Conservation (phyloP, 2,888 invertebrate genomes). For the Synanthedon andrenaeformis region DNA sequence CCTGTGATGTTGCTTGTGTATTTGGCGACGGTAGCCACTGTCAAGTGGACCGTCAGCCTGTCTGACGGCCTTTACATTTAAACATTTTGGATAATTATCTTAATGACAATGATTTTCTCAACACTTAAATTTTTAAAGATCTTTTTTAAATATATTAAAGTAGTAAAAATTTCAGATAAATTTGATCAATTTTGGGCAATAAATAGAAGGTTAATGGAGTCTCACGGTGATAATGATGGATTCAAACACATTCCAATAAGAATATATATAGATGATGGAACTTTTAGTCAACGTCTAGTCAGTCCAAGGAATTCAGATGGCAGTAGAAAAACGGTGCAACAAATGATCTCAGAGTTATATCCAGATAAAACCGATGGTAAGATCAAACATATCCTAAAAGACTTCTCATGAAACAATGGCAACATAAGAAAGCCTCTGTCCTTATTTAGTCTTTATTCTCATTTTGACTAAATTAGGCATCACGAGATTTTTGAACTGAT, state of each 20-base stretch:
- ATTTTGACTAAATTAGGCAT: too few relatives aligned
- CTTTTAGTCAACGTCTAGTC: slow-evolving; percentile 80
- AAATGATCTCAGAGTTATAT: slow-evolving; percentile 78
- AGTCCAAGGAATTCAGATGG: slow-evolving; percentile 82
- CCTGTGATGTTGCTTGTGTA: too few relatives aligned
- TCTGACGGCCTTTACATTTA: too few relatives aligned
- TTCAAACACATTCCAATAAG: slow-evolving; percentile 93
- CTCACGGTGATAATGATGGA: slow-evolving; percentile 79
- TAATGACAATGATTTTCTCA: too few relatives aligned
- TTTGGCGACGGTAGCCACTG: too few relatives aligned
- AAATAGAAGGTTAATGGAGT: slow-evolving; percentile 95
- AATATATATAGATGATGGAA: slow-evolving; percentile 80
- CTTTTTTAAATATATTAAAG: too few relatives aligned
- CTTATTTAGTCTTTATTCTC: background rate
- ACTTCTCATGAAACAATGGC: background rate
- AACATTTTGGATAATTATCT: too few relatives aligned
- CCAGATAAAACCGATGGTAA: slow-evolving; percentile 65
- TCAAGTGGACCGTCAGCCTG: too few relatives aligned
- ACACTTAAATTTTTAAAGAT: too few relatives aligned
- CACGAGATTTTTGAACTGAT: too few relatives aligned
- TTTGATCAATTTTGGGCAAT: slow-evolving; percentile 99
- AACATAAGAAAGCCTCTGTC: background rate
- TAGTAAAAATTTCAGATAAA: slow-evolving; percentile 75
- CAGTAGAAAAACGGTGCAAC: slow-evolving; percentile 76
- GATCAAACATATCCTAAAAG: slow-evolving; percentile 1